These are phyloP conservation scores for Zaprionus gabonicus DNA, from an alignment of 1,140 invertebrate genomes.

Conservation along the genomic window DNA sequence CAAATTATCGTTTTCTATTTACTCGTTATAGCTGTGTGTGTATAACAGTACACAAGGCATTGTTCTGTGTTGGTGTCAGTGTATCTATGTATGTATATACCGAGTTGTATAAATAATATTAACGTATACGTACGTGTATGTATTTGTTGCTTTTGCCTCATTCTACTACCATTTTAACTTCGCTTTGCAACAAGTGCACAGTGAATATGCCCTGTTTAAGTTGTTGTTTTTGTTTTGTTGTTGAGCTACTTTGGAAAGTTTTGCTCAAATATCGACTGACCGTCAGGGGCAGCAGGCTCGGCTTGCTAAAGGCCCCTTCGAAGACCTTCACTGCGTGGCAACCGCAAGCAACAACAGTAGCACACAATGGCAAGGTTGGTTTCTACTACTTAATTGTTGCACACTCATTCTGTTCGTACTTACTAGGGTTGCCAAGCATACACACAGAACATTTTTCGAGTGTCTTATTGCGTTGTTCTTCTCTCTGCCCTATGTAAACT, in stretches of 20 bases:
- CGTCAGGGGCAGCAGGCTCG: constrained; percentile 4
- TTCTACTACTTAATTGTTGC: constrained; percentile 45
- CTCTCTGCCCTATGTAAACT: constrained; percentile 8
- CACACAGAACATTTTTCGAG: constrained; percentile 6
- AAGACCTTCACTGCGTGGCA: constrained; percentile 21
- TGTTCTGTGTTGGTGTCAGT: constrained; percentile 13
- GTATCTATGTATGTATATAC: constrained; percentile 29
- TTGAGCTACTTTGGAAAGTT: constrained; percentile 22
- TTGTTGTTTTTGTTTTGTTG: background rate
- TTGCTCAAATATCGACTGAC: constrained; percentile 20
- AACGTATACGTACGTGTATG: constrained; percentile 14
- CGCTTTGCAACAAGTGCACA: constrained; percentile 51
- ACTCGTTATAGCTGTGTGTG: constrained; percentile 32
- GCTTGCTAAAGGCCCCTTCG: background rate
- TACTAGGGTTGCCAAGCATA: constrained; percentile 25
- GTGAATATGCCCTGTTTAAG: background rate
- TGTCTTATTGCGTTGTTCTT: constrained; percentile 44
- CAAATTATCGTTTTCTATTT: constrained; percentile 29
- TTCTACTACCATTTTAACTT: constrained; percentile 25
- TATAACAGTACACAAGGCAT: constrained; percentile 35
- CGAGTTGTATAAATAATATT: constrained; percentile 31
- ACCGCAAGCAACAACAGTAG: constrained; percentile 27
- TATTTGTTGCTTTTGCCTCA: constrained; percentile 11
- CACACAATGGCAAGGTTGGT: constrained; percentile 42
- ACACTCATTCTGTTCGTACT: constrained; percentile 15